phyloP scores from a whole-genome alignment of 2,113 vertebrate species.

The Stomatorhinus ivindoensis region DNA sequence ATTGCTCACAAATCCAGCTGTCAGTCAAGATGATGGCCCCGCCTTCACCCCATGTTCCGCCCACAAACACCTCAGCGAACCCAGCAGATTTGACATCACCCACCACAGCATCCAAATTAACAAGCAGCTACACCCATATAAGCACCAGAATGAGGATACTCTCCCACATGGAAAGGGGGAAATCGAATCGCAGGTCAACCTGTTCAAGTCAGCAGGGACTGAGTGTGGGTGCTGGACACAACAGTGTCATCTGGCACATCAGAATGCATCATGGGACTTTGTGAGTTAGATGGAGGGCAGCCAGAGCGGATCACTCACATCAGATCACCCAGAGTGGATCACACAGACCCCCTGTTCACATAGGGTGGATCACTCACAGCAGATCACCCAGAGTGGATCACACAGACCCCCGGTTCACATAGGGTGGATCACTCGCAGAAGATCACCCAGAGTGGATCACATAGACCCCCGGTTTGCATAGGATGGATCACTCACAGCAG shows the following conservation, averaged over 20 bases:
- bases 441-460: no score
- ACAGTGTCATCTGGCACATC: background rate
- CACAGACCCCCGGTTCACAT: no score
- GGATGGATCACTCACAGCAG: no score
- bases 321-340: background rate
- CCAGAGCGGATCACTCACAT: background rate
- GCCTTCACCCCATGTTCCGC: background rate
- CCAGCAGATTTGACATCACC: background rate
- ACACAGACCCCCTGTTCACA: background rate
- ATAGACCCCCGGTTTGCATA: no score
- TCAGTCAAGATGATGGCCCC: background rate
- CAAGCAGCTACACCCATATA: background rate
- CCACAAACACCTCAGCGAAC: background rate
- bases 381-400: background rate
- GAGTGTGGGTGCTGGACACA: background rate
- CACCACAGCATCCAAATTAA: background rate
- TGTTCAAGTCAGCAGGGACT: background rate
- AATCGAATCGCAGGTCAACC: background rate
- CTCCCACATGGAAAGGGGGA: background rate
- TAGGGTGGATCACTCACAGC: background rate
- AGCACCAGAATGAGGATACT: background rate
- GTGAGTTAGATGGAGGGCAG: background rate
- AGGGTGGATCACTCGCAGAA: no score
- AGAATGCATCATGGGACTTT: background rate
- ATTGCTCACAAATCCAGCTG: background rate